phyloP scores from a whole-genome alignment of 2,888 invertebrate species.

The Pseudeuparius sepicola region DNA sequence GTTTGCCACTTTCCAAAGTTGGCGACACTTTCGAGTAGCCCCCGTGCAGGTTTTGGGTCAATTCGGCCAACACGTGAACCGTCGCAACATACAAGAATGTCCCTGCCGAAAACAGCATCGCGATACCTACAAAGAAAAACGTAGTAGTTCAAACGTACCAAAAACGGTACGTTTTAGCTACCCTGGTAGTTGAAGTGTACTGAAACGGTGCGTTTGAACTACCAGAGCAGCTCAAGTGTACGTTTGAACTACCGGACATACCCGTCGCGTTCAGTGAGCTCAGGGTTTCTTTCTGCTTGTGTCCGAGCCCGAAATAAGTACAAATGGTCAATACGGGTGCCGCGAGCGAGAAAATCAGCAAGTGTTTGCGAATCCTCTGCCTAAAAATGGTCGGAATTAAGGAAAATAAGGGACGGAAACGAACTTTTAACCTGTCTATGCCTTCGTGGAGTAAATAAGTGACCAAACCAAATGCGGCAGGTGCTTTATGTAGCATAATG shows the following conservation, averaged over 20 bases:
- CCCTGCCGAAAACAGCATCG: conserved; percentile 98
- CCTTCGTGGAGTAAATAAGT: conserved; percentile 96
- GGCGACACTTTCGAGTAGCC: conserved; percentile 38
- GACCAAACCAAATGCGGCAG: conserved; percentile 96
- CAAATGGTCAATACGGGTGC: conserved; percentile 84
- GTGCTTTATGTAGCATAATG: conserved; percentile 99
- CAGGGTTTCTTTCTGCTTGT: conserved; percentile 85
- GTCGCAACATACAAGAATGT: conserved; percentile 98
- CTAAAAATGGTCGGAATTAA: conserved; percentile 31
- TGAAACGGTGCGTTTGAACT: too few relatives aligned
- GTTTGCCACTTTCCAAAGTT: conserved; percentile 31
- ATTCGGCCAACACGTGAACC: conserved; percentile 94
- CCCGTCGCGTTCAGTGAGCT: conserved; percentile 89
- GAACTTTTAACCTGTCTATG: conserved; percentile 71
- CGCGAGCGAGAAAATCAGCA: conserved; percentile 83
- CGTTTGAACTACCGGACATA: too few relatives aligned
- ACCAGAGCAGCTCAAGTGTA: too few relatives aligned
- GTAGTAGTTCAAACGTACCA: too few relatives aligned
- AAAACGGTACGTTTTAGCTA: too few relatives aligned
- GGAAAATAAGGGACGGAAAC: too few relatives aligned
- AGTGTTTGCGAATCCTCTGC: conserved; percentile 76
- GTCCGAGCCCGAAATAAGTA: conserved; percentile 89
- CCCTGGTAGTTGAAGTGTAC: too few relatives aligned
- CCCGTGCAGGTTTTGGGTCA: conserved; percentile 51
- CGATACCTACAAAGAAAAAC: conserved; percentile 57